Evolutionary conservation across 1,140 invertebrate genomes (phyloP), one percentile per base, ranked within the genome.

Genomic region (Temnothorax nylanderi): DNA sequence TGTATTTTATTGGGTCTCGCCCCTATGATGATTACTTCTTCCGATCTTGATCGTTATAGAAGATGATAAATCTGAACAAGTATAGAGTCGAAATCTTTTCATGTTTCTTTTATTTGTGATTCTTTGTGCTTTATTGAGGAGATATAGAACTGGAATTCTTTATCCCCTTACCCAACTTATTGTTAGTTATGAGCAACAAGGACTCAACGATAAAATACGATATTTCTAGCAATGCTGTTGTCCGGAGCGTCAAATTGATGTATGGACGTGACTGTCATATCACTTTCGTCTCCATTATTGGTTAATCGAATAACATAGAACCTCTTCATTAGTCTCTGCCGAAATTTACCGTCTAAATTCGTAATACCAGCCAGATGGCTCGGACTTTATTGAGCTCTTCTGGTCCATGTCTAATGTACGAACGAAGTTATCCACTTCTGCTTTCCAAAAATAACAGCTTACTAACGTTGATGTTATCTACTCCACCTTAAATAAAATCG

Each of bases 261-360:
- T 86, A 72, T 54, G 58, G 37, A 56, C 34, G 54, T 51, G 34
- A 51, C 56, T 21, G n/a, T 71, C 26, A 64, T 54, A 87, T 85
- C 76, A 74, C 72, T 84, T 58, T 75, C 56, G 62, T 49, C 62
- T 82, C 67, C 54, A 56, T 91, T 91, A 91, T 91, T 89, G 81
- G 87, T 81, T 91, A 89, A 91, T 91, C 90, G 84, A 91, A 91
- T 91, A 91, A 64, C 26, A 26, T 67, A 88, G 88, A 74, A 80
- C 64, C 75, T 85, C 84, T 91, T 85, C 78, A 91, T 91, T 91
- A 90, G 89, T 51, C 56, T 34, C 37, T 82, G 32, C 41, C 65
- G 37, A 76, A 86, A 87, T 87, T 78, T 47, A 65, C 64, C 34
- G 41, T 58, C 72, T 60, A 78, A 69, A 37, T 90, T 60, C 74